These are phyloP conservation scores for Catocala nupta DNA, from an alignment of 2,888 invertebrate genomes.

Conservation along the genomic window DNA sequence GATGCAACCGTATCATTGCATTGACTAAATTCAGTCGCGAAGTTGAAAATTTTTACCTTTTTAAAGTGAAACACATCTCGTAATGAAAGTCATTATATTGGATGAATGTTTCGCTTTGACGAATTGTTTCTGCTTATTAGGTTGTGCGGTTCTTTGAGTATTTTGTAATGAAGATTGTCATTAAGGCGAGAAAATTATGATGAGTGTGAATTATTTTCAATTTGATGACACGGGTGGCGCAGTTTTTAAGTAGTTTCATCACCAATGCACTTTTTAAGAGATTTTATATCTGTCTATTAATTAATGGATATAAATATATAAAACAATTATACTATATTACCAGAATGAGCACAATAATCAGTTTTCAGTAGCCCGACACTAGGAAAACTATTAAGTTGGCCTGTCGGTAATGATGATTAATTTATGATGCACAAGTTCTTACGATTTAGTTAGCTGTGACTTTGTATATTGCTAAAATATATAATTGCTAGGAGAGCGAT, in stretches of 20 bases:
- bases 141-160: constrained; percentile 12
- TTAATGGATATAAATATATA: too few relatives aligned
- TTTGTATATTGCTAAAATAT: too few relatives aligned
- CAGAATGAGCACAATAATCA: too few relatives aligned
- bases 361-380: too few relatives aligned
- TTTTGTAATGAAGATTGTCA: constrained; percentile 21
- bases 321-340: too few relatives aligned
- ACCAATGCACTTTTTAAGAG: too few relatives aligned
- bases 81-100: constrained; percentile 27
- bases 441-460: too few relatives aligned
- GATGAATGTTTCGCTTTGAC: constrained; percentile 14
- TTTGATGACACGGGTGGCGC: not conserved
- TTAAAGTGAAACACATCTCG: constrained; percentile 18
- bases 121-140: constrained; percentile 27
- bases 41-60: constrained; percentile 30
- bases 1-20: constrained; percentile 24
- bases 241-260: not conserved
- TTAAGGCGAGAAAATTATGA: not conserved
- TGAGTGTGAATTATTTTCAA: constrained; percentile 9
- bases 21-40: constrained; percentile 24
- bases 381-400: too few relatives aligned
- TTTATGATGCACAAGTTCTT: too few relatives aligned
- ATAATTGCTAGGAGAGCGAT: too few relatives aligned
- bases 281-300: too few relatives aligned
- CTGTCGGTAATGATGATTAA: too few relatives aligned